Evolutionary conservation across 2,113 vertebrate genomes (phyloP).

Genomic region (Chauna torquata): DNA sequence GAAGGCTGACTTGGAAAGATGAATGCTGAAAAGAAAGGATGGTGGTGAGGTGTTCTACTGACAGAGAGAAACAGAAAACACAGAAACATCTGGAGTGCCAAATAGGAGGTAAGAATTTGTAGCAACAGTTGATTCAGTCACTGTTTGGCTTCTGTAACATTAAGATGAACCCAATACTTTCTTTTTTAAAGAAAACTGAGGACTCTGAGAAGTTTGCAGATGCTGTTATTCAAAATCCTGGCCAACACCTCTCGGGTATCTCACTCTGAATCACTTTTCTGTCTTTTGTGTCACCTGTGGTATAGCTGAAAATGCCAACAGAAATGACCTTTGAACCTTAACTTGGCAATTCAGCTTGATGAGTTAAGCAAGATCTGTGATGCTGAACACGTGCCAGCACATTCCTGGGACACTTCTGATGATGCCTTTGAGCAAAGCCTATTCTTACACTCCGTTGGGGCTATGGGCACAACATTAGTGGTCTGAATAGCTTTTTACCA

Average conservation of each 20-base stretch:
- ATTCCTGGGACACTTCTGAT: neutral
- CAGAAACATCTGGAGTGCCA: neutral
- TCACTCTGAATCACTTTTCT: neutral
- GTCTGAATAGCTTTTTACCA: neutral
- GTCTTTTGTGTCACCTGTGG: neutral
- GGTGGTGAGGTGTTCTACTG: neutral
- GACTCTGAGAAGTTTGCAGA: neutral
- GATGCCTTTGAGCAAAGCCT: neutral
- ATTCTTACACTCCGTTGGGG: neutral
- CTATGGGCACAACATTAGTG: neutral
- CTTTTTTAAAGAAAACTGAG: neutral
- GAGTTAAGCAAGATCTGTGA: neutral
- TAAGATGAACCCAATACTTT: neutral
- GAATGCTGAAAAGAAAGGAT: neutral
- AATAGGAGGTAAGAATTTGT: neutral
- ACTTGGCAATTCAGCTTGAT: neutral
- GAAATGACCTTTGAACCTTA: neutral
- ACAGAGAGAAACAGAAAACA: neutral
- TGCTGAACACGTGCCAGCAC: neutral
- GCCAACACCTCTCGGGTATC: neutral
- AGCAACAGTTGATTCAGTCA: neutral
- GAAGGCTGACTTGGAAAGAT: neutral
- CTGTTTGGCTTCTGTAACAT: neutral
- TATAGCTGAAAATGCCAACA: neutral
- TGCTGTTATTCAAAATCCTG: neutral